phyloP scores from a whole-genome alignment of 2,888 invertebrate genomes.

The Trilocha varians region DNA sequence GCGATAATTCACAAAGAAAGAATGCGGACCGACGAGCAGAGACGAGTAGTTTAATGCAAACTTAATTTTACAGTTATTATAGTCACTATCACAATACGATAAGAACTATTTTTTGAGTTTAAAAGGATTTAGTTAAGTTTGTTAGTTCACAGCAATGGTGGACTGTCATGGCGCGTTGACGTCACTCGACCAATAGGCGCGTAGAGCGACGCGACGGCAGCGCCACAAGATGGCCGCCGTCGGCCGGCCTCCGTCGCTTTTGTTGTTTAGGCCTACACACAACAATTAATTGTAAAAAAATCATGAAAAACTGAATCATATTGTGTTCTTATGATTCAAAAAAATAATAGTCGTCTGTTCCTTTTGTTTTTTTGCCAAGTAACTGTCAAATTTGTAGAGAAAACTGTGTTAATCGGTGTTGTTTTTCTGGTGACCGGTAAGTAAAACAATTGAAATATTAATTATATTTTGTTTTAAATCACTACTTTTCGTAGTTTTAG shows the following conservation, averaged over 20 bases:
- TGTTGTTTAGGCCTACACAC: conserved; percentile 65
- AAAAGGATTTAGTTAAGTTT: conserved; percentile 24
- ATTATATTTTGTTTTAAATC: conserved; percentile 9
- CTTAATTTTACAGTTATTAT: conserved; percentile 16
- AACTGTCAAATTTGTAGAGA: conserved; percentile 6
- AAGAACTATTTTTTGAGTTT: conserved; percentile 31
- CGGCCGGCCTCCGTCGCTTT: conserved; percentile 58
- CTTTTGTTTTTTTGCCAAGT: conserved; percentile 9
- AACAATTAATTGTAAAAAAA: conserved; percentile 32
- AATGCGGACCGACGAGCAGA: conserved; percentile 63
- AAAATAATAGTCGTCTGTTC: conserved; percentile 12
- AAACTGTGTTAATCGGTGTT: conserved; percentile 27
- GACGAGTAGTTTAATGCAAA: conserved; percentile 42
- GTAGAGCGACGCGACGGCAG: conserved; percentile 53
- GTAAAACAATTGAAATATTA: conserved; percentile 13
- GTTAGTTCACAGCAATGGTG: conserved; percentile 53
- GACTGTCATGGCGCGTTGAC: conserved; percentile 67
- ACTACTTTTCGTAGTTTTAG: too few species aligned
- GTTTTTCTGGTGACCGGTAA: conserved; percentile 25
- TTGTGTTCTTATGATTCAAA: conserved; percentile 10
- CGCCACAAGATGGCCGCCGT: conserved; percentile 71
- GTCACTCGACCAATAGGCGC: conserved; percentile 68
- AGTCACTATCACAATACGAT: conserved; percentile 16
- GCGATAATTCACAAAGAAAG: conserved; percentile 61
- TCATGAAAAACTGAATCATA: conserved; percentile 14